Evolutionary conservation across 2,888 invertebrate genomes (phyloP).

Genomic region (Caradrina kadenii): DNA sequence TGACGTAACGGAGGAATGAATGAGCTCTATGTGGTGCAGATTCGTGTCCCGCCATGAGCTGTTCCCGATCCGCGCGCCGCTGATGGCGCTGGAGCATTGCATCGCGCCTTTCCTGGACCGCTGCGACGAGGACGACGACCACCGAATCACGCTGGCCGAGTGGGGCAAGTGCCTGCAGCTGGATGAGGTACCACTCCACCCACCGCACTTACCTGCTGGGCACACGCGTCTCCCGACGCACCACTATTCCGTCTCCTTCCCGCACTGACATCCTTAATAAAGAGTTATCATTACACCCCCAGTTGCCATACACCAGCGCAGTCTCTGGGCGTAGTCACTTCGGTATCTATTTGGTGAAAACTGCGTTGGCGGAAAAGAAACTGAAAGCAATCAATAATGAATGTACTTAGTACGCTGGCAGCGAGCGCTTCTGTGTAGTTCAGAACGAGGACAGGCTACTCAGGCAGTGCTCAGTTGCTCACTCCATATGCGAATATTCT

Average conservation of each 20-base stretch:
- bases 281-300: too few species aligned
- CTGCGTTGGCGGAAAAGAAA: too few species aligned
- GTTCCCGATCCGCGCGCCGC: constrained; percentile 98
- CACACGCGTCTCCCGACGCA: too few species aligned
- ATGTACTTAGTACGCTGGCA: background rate
- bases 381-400: too few species aligned
- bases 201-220: too few species aligned
- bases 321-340: too few species aligned
- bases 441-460: background rate
- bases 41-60: constrained; percentile 98
- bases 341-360: too few species aligned
- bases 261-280: too few species aligned
- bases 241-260: too few species aligned
- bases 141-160: constrained; percentile 97
- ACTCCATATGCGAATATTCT: background rate
- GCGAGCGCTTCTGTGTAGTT: background rate
- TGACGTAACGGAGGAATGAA: background rate
- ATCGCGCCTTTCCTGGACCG: constrained; percentile 98
- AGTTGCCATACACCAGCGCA: too few species aligned
- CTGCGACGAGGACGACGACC: constrained; percentile 97
- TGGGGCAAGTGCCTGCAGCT: constrained; percentile 97
- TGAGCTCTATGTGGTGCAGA: background rate
- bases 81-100: constrained; percentile 99
- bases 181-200: constrained; percentile 90
- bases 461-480: too few species aligned